phyloP scores from a whole-genome alignment of 2,888 invertebrate species.

The Drosophila prolongata region DNA sequence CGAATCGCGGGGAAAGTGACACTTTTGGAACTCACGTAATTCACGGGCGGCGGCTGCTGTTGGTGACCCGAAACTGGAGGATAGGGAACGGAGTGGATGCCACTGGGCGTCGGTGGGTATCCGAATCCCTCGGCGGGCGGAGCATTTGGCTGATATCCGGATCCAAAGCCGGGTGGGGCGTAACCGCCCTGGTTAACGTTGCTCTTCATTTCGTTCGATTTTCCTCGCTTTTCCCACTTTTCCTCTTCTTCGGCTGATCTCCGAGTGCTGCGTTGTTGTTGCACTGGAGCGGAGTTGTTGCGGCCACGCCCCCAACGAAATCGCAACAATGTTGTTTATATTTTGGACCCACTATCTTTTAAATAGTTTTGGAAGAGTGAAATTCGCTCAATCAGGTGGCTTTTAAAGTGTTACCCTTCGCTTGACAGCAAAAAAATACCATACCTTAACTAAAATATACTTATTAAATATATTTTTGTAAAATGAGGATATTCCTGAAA shows the following conservation, averaged over 20 bases:
- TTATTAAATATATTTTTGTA: too few species aligned
- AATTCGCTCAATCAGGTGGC: constrained; percentile 9
- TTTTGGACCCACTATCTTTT: not conserved
- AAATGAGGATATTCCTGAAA: too few species aligned
- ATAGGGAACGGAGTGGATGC: constrained; percentile 17
- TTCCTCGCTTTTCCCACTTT: not conserved
- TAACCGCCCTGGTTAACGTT: constrained; percentile 82
- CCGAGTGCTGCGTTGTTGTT: constrained; percentile 35
- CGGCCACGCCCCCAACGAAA: constrained; percentile 28
- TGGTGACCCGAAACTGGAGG: constrained; percentile 37
- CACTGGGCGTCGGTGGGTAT: constrained; percentile 30
- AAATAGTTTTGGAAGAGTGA: not conserved
- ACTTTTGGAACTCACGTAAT: constrained; percentile 71
- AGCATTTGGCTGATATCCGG: constrained; percentile 73
- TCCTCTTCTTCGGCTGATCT: not conserved
- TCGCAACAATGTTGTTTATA: constrained; percentile 32
- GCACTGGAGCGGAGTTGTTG: constrained; percentile 16
- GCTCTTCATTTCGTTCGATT: constrained; percentile 56
- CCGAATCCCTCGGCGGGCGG: constrained; percentile 68
- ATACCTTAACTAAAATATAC: not conserved
- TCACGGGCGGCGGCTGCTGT: constrained; percentile 53
- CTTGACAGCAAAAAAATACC: not conserved
- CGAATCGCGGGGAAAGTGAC: too few species aligned
- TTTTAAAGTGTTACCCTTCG: not conserved
- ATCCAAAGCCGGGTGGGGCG: constrained; percentile 74